A percentile compares a stretch with the other conserved stretches of the same genome.
Evolutionary conservation across 2,113 vertebrate genomes (phyloP).

Genomic region (Tragelaphus scriptus): DNA sequence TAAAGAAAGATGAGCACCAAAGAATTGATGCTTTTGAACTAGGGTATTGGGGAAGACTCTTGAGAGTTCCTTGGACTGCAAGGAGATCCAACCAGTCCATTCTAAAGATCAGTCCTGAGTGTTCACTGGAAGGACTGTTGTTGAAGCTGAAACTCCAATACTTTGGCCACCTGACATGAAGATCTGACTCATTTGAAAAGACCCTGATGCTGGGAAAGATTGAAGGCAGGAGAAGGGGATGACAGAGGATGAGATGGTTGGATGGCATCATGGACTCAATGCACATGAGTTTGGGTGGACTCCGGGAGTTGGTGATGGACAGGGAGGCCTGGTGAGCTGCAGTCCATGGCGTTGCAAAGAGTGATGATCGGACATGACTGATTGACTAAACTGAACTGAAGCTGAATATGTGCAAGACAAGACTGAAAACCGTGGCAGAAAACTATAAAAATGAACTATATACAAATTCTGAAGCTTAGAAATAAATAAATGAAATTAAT

Average conservation of each 20-base stretch:
- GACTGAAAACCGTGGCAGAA: neutral
- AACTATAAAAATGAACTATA: neutral
- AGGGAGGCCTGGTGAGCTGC: neutral
- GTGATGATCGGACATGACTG: neutral
- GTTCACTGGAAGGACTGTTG: neutral
- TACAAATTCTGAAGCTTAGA: neutral
- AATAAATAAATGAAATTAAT: neutral
- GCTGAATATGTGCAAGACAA: neutral
- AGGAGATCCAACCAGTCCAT: neutral
- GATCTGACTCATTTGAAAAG: neutral
- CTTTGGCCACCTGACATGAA: neutral
- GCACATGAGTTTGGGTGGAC: neutral
- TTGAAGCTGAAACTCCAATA: neutral
- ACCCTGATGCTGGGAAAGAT: neutral
- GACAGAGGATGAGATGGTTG: neutral
- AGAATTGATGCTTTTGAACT: neutral
- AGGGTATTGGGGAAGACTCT: neutral
- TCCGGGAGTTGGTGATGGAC: neutral
- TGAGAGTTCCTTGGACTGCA: neutral
- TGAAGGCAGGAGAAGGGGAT: neutral
- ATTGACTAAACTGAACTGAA: neutral
- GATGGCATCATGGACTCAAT: neutral
- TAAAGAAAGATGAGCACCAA: neutral
- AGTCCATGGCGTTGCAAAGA: neutral
- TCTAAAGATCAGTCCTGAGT: neutral